phyloP scores from a whole-genome alignment of 2,888 invertebrate species.

The Ferrisia virgata region DNA sequence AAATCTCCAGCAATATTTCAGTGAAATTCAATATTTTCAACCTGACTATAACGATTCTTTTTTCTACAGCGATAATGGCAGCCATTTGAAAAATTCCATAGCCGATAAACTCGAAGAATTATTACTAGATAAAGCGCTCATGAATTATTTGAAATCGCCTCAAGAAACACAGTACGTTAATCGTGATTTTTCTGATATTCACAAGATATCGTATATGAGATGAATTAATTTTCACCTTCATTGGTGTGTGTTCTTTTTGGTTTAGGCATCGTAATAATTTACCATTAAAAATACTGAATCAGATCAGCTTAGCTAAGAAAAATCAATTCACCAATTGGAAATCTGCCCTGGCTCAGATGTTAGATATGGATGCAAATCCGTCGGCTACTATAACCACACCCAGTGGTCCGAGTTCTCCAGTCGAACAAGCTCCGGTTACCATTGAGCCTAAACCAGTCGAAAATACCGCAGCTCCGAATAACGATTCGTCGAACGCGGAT shows the following conservation, averaged over 20 bases:
- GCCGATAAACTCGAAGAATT: conserved; percentile 10
- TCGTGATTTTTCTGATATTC: not conserved
- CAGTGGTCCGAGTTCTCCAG: not conserved
- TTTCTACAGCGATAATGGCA: not conserved
- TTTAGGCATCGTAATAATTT: conserved; percentile 21
- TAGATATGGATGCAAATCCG: not conserved
- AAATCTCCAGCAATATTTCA: no score
- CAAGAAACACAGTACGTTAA: conserved; percentile 15
- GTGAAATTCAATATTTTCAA: not conserved
- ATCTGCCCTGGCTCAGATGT: conserved; percentile 22
- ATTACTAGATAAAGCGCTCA: conserved; percentile 20
- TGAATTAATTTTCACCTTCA: not conserved
- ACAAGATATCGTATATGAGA: not conserved
- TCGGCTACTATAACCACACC: not conserved
- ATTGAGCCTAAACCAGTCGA: not conserved
- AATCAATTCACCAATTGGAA: conserved; percentile 31
- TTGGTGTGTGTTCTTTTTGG: not conserved
- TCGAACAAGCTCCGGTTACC: not conserved
- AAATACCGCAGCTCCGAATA: not conserved
- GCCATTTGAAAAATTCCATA: conserved; percentile 18
- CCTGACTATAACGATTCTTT: not conserved
- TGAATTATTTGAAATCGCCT: conserved; percentile 11
- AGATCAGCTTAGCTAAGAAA: not conserved
- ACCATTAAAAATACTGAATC: conserved; percentile 19
- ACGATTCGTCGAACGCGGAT: not conserved